Percentiles rank a stretch among this genome's conserved stretches.
Conservation (phyloP, 2,113 vertebrate genomes). For the Hemichromis elongatus region DNA sequence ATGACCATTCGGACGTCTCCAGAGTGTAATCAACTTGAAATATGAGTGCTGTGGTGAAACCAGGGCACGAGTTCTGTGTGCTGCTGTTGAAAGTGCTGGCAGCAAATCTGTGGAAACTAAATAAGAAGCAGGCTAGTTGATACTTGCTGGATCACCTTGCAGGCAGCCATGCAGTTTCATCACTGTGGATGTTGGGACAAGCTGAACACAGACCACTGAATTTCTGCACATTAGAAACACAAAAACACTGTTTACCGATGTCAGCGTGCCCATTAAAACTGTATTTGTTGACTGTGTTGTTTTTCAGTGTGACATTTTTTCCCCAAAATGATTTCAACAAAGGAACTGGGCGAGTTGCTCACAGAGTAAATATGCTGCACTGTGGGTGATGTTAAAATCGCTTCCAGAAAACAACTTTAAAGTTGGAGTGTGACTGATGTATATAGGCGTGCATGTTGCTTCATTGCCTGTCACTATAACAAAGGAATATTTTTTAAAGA, state of each 20-base stretch:
- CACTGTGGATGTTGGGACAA: not conserved
- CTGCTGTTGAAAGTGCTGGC: not conserved
- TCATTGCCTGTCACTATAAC: not conserved
- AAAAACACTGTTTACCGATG: rapidly evolving
- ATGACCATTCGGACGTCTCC: rapidly evolving
- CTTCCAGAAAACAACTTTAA: not conserved
- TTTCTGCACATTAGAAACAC: not conserved
- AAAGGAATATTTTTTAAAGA: no score
- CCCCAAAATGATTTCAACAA: rapidly evolving
- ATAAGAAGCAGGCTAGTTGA: not conserved
- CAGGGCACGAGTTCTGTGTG: not conserved
- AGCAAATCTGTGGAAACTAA: not conserved
- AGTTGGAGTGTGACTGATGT: not conserved
- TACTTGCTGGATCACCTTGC: slow-evolving; percentile 1
- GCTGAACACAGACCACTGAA: not conserved
- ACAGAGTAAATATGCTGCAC: not conserved
- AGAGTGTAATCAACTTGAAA: not conserved
- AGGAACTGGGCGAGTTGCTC: not conserved
- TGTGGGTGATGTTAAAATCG: not conserved
- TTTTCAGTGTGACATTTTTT: not conserved
- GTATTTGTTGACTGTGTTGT: not conserved
- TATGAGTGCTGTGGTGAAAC: not conserved
- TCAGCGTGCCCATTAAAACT: not conserved
- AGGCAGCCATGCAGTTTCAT: not conserved
- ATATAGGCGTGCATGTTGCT: not conserved